These are phyloP conservation scores for Philhelius pedissequus DNA, from an alignment of 2,888 invertebrate genomes.

Conservation along the genomic window DNA sequence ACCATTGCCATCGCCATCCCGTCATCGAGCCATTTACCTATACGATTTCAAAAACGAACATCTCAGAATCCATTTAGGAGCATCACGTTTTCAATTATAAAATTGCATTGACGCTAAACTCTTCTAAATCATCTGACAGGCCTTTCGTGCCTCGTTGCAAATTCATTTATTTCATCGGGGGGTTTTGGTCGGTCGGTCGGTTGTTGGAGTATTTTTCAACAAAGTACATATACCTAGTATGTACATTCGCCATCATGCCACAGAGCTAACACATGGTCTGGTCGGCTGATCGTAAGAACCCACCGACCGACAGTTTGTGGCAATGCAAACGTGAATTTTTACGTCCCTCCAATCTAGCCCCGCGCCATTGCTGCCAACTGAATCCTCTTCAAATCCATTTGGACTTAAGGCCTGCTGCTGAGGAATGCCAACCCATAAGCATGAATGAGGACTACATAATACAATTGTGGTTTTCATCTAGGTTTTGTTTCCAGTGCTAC, in stretches of 20 bases:
- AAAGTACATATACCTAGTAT: too few species aligned
- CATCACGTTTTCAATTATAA: constrained; percentile 70
- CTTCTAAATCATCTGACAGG: constrained; percentile 69
- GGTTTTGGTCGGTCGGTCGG: constrained; percentile 21
- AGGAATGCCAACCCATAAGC: constrained; percentile 26
- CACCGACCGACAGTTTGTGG: constrained; percentile 45
- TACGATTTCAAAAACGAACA: constrained; percentile 55
- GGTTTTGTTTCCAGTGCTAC: constrained; percentile 38
- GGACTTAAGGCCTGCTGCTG: constrained; percentile 16
- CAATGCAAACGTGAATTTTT: constrained; percentile 27
- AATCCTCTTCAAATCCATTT: constrained; percentile 18
- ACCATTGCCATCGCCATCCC: not conserved
- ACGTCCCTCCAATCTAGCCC: not conserved
- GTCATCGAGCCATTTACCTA: constrained; percentile 22
- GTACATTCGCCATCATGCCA: constrained; percentile 7
- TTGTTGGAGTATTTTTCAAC: not conserved
- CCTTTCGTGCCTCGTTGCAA: constrained; percentile 68
- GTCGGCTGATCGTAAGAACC: constrained; percentile 42
- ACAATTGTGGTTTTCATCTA: constrained; percentile 60
- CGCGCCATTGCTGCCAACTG: not conserved
- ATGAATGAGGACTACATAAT: constrained; percentile 56
- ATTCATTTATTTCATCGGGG: constrained; percentile 65
- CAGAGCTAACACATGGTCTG: constrained; percentile 49
- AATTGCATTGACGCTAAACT: constrained; percentile 69
- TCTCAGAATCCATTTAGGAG: constrained; percentile 67